A percentile compares a stretch with the other conserved stretches of the same genome.
These are phyloP conservation scores for Andrena camellia DNA, from an alignment of 2,888 invertebrate species.

Conservation along the genomic window DNA sequence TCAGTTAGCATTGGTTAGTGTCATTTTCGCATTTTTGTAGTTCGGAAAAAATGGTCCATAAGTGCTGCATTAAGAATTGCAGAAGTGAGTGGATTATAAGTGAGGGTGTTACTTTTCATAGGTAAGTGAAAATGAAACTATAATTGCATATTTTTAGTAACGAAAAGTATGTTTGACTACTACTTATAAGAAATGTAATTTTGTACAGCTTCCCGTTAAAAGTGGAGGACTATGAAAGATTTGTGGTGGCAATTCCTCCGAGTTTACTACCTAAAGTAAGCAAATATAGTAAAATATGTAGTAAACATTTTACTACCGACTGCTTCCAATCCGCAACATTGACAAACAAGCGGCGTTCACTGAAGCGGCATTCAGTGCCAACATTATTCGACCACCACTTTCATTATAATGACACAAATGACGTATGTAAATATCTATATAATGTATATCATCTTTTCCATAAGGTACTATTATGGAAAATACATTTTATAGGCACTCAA, in stretches of 20 bases:
- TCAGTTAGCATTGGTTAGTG: too few species aligned
- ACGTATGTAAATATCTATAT: neutral
- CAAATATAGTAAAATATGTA: neutral
- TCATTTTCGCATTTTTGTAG: too few species aligned
- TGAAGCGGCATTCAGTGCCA: neutral
- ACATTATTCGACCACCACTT: neutral
- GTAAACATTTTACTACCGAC: slow-evolving; percentile 1
- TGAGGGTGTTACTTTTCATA: neutral
- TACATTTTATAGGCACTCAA: neutral
- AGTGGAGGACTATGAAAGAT: neutral
- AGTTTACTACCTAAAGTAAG: neutral
- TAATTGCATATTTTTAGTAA: slow-evolving; percentile 2
- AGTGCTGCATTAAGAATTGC: neutral
- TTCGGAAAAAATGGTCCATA: too few species aligned
- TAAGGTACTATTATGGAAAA: neutral
- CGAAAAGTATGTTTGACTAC: neutral
- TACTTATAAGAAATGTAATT: neutral
- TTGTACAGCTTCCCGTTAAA: neutral
- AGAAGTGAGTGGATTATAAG: too few species aligned
- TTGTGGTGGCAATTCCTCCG: neutral
- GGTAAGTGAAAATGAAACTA: slow-evolving; percentile 6
- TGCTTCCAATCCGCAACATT: neutral
- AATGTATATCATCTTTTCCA: slow-evolving; percentile 1
- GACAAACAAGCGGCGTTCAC: neutral
- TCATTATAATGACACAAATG: neutral